These are phyloP conservation scores for Grammomys surdaster DNA, from an alignment of 2,113 vertebrate species.

Conservation along the genomic window DNA sequence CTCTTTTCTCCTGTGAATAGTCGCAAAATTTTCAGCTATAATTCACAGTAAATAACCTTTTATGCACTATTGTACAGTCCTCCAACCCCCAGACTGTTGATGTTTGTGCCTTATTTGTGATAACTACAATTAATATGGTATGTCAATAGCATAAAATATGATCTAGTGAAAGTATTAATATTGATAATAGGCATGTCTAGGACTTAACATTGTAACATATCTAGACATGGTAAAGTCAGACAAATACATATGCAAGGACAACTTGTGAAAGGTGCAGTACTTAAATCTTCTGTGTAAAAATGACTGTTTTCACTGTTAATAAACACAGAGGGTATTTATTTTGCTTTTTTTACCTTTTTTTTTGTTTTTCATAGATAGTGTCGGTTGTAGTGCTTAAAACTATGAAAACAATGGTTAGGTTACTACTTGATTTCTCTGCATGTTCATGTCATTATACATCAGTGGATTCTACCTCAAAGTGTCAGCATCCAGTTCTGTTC, in stretches of 20 bases:
- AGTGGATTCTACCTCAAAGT: conserved; percentile 79
- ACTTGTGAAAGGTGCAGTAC: conserved; percentile 1
- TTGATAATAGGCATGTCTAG: neutral
- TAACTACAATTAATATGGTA: neutral
- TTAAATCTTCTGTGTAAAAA: conserved; percentile 50
- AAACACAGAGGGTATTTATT: neutral
- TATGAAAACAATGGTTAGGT: conserved; percentile 63
- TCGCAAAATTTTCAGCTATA: conserved; percentile 23
- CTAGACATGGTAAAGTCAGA: neutral
- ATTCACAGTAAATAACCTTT: neutral
- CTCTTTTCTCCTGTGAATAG: neutral
- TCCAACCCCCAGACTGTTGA: neutral
- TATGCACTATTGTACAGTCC: neutral
- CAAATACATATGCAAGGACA: neutral
- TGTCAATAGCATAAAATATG: conserved; percentile 5
- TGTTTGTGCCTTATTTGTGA: neutral
- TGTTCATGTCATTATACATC: conserved; percentile 69
- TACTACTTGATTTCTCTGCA: conserved; percentile 81
- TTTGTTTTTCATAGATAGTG: neutral
- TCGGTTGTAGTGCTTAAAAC: conserved; percentile 55
- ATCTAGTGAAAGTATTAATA: conserved; percentile 22
- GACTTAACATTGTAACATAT: neutral
- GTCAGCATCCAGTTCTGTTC: conserved; percentile 81
- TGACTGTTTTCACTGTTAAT: conserved; percentile 60
- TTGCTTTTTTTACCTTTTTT: neutral